Evolutionary conservation across 2,888 invertebrate genomes (phyloP).

Genomic region (Orthosia gothica): DNA sequence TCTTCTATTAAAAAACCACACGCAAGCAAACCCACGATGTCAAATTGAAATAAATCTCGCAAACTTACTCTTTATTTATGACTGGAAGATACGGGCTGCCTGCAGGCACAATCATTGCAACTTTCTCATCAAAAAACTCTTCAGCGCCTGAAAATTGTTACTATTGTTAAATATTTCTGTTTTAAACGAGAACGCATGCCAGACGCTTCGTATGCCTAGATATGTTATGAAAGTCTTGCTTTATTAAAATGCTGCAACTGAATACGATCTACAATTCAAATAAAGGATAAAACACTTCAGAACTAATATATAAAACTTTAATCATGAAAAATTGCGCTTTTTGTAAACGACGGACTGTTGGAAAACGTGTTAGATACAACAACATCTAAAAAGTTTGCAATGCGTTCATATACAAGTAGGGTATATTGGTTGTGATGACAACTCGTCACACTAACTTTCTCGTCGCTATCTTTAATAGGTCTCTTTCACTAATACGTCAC

Average conservation of each 20-base stretch:
- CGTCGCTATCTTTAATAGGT: too few species aligned
- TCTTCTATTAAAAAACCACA: not conserved
- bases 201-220: not conserved
- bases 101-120: slow-evolving; percentile 94
- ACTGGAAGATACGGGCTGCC: slow-evolving; percentile 95
- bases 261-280: not conserved
- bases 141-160: slow-evolving; percentile 91
- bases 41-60: not conserved
- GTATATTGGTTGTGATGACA: too few species aligned
- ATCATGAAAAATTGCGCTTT: too few species aligned
- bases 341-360: too few species aligned
- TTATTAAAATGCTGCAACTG: not conserved
- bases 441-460: too few species aligned
- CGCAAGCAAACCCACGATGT: not conserved
- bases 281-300: not conserved
- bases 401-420: too few species aligned
- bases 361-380: too few species aligned
- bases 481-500: too few species aligned
- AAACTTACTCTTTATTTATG: slow-evolving; percentile 95
- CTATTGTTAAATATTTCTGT: slow-evolving; percentile 19
- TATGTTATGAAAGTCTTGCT: not conserved
- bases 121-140: slow-evolving; percentile 95
- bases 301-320: too few species aligned
- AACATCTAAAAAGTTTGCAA: too few species aligned
- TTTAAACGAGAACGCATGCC: slow-evolving; percentile 11